A percentile compares a stretch with the other conserved stretches of the same genome.
These are phyloP conservation scores for Apodemia zela DNA, from an alignment of 2,888 invertebrate species.

Conservation along the genomic window DNA sequence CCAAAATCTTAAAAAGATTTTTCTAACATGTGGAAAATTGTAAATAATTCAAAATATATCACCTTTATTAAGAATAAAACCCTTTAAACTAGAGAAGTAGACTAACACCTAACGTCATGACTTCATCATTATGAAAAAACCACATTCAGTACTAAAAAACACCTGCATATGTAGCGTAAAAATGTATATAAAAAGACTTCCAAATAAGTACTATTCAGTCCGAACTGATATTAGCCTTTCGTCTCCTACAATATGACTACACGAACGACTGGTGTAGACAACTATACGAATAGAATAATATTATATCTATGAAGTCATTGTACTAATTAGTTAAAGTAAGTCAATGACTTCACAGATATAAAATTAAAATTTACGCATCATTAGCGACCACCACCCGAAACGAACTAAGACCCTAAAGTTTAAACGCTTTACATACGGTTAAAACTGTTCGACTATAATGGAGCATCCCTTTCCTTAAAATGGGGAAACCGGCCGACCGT, in stretches of 20 bases:
- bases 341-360: slow-evolving; percentile 34
- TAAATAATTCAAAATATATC: too few relatives aligned
- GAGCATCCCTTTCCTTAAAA: slow-evolving; percentile 61
- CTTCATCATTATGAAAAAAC: background rate
- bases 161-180: too few relatives aligned
- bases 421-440: slow-evolving; percentile 50
- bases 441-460: slow-evolving; percentile 50
- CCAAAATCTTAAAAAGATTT: too few relatives aligned
- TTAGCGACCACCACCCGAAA: slow-evolving; percentile 63
- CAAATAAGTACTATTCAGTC: background rate
- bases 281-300: background rate
- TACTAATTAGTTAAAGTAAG: slow-evolving; percentile 16
- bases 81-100: too few relatives aligned
- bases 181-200: too few relatives aligned
- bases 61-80: too few relatives aligned
- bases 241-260: background rate
- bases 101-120: background rate
- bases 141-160: background rate
- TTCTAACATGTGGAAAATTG: too few relatives aligned
- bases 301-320: background rate
- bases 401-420: slow-evolving; percentile 53
- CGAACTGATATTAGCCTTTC: background rate
- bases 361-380: slow-evolving; percentile 58
- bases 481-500: slow-evolving; percentile 73
- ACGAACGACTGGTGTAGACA: background rate